Evolutionary conservation across 2,113 vertebrate genomes (phyloP), one percentile per base, ranked within the genome.

Genomic region (Melanostigma gelatinosum): DNA sequence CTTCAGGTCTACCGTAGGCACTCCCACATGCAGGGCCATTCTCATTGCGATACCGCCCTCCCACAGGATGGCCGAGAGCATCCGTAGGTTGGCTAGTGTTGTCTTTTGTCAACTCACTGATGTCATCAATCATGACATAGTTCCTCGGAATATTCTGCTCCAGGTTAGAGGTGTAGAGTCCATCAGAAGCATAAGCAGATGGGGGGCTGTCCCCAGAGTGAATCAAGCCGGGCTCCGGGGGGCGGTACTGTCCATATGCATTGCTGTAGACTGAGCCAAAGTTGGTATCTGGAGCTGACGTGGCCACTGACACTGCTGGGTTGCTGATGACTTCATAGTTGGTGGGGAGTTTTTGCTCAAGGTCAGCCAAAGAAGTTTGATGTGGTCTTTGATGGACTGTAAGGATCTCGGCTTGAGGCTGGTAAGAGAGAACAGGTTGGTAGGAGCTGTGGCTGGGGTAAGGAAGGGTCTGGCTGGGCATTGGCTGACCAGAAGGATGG

Each of bases 111-210:
- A 99, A 93, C 89, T 99, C 98, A 1, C 97, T 99, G 90, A 99
- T 99, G 89, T 99, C 98, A 10, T 99, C 98, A 0, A 99, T 99
- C 98, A 99, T 97, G 55, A 99, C 98, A 0, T 99, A 99, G 92
- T 99, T 99, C 63, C 98, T 95, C 40, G 98, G 97, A 65, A 99
- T 97, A 70, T 96, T 99, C 91, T 99, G 98, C 89, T 99, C 98
- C 68, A 99, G 91, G 90, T 93, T 99, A 78, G 98, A 97, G 73
- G 97, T 94, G 77, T 99, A 99, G 32, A 97, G 94, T 20, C 96
- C 96, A 75, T 99, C 98, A 0, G 97, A 92, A 71, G 95, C 91
- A 85, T 96, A 99, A 76, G 94, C 93, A 73, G 96, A 95, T 0
- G 96, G 95, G 57, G 97, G 96, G 77, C 97, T 96, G 15, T 94